Percentiles rank a stretch among this genome's conserved stretches.
Conservation (phyloP, 2,888 invertebrate genomes). For the Philereme vetulata region DNA sequence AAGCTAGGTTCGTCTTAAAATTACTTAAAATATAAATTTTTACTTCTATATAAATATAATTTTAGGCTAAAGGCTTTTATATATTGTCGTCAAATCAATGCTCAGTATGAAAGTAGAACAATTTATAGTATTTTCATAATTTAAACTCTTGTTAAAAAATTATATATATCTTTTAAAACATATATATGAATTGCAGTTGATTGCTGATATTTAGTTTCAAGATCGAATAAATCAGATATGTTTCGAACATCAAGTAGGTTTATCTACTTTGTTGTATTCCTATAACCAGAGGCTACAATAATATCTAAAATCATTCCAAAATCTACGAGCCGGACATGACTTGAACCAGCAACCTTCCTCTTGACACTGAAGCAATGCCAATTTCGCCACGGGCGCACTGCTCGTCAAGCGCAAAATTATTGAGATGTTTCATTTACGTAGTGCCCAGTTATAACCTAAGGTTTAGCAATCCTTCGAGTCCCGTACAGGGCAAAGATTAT, state of each 20-base stretch:
- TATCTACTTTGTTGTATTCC: background rate
- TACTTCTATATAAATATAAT: background rate
- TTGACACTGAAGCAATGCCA: too few relatives aligned
- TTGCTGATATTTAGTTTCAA: too few relatives aligned
- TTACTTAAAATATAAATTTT: slow-evolving; percentile 1
- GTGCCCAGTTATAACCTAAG: background rate
- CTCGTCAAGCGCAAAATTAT: too few relatives aligned
- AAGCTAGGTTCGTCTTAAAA: slow-evolving; percentile 2
- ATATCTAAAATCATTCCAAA: too few relatives aligned
- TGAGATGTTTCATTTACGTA: too few relatives aligned
- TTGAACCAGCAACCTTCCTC: too few relatives aligned
- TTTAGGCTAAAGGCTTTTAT: background rate
- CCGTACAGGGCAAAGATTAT: background rate
- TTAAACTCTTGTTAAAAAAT: background rate
- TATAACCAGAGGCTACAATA: too few relatives aligned
- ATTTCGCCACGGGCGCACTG: too few relatives aligned
- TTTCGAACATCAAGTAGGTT: background rate
- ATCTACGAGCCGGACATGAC: too few relatives aligned
- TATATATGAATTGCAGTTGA: slow-evolving; percentile 12
- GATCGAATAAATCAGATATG: background rate
- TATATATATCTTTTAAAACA: background rate
- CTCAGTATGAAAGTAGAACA: background rate
- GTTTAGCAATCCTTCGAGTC: background rate
- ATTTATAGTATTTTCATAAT: background rate
- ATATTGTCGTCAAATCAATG: slow-evolving; percentile 6